Percentiles rank a stretch among this genome's conserved stretches.
These are phyloP conservation scores for Gastracanthus pulcherrimus DNA, from an alignment of 2,888 invertebrate species.

Conservation along the genomic window DNA sequence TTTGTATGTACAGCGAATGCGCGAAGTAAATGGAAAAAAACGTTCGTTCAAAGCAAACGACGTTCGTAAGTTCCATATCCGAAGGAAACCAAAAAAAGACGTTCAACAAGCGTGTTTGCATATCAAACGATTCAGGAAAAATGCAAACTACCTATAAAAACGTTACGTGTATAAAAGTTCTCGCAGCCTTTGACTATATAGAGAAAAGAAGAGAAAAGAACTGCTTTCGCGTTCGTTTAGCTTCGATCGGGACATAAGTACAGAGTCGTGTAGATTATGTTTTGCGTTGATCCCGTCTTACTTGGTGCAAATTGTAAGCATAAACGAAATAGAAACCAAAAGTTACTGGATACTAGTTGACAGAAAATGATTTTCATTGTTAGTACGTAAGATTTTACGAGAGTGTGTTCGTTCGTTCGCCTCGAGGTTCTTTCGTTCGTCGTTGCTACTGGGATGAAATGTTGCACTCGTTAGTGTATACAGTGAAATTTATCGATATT, in stretches of 20 bases:
- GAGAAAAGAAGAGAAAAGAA: background rate
- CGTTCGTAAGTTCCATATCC: background rate
- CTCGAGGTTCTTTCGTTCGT: constrained; percentile 15
- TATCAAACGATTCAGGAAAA: constrained; percentile 21
- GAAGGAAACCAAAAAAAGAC: background rate
- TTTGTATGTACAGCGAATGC: background rate
- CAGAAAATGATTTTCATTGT: constrained; percentile 18
- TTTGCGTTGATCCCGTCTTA: background rate
- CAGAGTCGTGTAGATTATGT: too few relatives aligned
- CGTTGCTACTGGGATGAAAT: constrained; percentile 23
- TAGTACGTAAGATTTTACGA: constrained; percentile 13
- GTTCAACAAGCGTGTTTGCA: constrained; percentile 23
- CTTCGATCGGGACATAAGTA: too few relatives aligned
- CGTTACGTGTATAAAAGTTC: background rate
- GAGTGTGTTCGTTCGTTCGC: background rate
- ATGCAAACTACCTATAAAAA: background rate
- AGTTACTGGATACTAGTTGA: background rate
- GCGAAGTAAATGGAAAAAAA: background rate
- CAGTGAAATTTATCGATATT: background rate
- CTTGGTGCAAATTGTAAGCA: background rate
- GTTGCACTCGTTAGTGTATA: background rate
- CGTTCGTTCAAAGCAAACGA: background rate
- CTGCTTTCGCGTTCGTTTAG: background rate
- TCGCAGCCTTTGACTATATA: constrained; percentile 2
- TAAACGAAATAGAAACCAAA: background rate